These are phyloP conservation scores for Drosophila meridionalis DNA, from an alignment of 2,888 invertebrate species.

Conservation along the genomic window DNA sequence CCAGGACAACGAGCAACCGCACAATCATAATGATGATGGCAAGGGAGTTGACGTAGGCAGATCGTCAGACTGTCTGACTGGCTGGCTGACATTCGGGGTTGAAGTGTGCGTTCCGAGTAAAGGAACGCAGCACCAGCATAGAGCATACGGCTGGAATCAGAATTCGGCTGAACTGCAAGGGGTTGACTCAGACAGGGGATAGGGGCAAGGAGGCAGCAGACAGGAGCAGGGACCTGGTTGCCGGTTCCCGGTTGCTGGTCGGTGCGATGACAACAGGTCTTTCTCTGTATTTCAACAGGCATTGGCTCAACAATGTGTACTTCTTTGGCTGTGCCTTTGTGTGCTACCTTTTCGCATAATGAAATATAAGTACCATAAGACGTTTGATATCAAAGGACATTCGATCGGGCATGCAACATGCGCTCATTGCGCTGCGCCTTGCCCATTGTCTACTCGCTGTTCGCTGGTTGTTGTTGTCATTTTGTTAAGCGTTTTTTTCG, in stretches of 20 bases:
- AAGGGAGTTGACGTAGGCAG: constrained; percentile 71
- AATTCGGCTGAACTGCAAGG: constrained; percentile 67
- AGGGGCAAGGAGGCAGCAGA: constrained; percentile 12
- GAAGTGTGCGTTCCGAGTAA: constrained; percentile 76
- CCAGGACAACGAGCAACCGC: constrained; percentile 32
- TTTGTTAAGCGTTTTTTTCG: constrained; percentile 68
- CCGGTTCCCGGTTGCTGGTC: constrained; percentile 13
- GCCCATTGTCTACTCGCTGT: constrained; percentile 36
- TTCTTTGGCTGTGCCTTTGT: constrained; percentile 35
- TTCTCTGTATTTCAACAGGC: constrained; percentile 28
- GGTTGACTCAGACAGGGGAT: constrained; percentile 64
- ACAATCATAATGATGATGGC: constrained; percentile 58
- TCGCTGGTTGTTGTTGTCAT: constrained; percentile 32
- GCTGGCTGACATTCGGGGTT: constrained; percentile 57
- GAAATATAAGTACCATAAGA: constrained; percentile 73
- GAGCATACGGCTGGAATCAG: constrained; percentile 51
- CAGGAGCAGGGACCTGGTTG: constrained; percentile 18
- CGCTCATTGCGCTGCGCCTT: constrained; percentile 61
- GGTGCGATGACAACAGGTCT: constrained; percentile 65
- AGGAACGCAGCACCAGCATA: constrained; percentile 55
- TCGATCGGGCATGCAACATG: constrained; percentile 80
- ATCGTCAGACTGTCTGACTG: constrained; percentile 29
- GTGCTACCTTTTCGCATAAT: constrained; percentile 74
- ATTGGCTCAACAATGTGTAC: constrained; percentile 30
- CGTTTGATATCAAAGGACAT: constrained; percentile 79